These are phyloP conservation scores for Andricus grossulariae DNA, from an alignment of 1,140 invertebrate genomes.

Conservation along the genomic window DNA sequence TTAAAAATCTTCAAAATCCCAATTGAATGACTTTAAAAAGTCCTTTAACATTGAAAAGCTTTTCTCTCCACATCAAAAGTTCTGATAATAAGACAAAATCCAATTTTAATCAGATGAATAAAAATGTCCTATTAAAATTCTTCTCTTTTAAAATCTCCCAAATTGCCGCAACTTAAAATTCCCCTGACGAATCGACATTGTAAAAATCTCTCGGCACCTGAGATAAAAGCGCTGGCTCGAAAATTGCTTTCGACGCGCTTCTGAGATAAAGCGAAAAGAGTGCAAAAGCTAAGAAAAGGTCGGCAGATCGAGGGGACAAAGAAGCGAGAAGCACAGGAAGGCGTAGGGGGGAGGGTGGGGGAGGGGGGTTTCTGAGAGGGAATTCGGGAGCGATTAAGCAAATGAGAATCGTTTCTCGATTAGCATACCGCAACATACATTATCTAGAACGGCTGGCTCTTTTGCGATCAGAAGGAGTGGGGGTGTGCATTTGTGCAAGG, in stretches of 20 bases:
- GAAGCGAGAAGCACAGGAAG: constrained; percentile 22
- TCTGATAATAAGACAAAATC: too few relatives aligned
- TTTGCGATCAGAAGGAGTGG: constrained; percentile 37
- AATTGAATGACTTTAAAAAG: too few relatives aligned
- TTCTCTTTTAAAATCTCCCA: too few relatives aligned
- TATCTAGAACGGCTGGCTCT: constrained; percentile 48
- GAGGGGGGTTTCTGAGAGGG: constrained; percentile 24
- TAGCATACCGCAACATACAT: constrained; percentile 56
- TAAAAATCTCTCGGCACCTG: constrained; percentile 22
- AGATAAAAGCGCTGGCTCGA: constrained; percentile 23
- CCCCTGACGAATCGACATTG: constrained; percentile 14
- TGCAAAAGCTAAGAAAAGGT: constrained; percentile 27
- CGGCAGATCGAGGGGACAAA: constrained; percentile 6
- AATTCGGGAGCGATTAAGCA: constrained; percentile 57
- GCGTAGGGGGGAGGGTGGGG: not conserved
- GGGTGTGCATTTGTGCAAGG: constrained; percentile 52
- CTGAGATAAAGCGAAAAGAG: constrained; percentile 30
- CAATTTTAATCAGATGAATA: too few relatives aligned
- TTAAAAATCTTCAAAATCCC: too few relatives aligned
- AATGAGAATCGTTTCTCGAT: constrained; percentile 60
- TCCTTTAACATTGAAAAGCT: too few relatives aligned
- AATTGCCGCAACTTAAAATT: not conserved
- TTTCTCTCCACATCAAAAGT: too few relatives aligned
- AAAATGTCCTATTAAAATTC: too few relatives aligned
- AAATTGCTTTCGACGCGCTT: constrained; percentile 29